These are phyloP conservation scores for Drosophila falleni DNA, from an alignment of 2,888 invertebrate species.

Conservation along the genomic window DNA sequence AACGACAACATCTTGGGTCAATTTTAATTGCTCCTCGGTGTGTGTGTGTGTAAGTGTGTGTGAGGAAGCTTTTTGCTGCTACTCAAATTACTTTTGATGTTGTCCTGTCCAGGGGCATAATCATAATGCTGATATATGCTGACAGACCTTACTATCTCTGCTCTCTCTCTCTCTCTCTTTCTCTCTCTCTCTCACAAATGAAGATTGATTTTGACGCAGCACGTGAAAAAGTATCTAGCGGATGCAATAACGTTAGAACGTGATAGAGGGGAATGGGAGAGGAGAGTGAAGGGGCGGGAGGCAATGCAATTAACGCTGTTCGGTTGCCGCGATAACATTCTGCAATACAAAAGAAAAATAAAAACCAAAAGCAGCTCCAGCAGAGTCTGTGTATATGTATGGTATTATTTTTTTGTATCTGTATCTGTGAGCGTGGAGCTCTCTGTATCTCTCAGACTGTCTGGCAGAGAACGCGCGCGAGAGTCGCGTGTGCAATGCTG, in stretches of 20 bases:
- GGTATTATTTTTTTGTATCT: slow-evolving; percentile 31
- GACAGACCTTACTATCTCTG: slow-evolving; percentile 8
- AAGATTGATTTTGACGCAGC: slow-evolving; percentile 50
- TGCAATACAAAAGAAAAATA: slow-evolving; percentile 29
- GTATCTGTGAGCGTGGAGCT: slow-evolving; percentile 29
- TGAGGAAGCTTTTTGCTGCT: slow-evolving; percentile 32
- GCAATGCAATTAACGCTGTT: slow-evolving; percentile 69
- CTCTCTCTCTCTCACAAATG: slow-evolving; percentile 16
- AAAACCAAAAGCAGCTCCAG: slow-evolving; percentile 37
- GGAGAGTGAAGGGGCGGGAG: background rate
- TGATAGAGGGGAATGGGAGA: background rate
- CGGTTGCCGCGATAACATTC: slow-evolving; percentile 54
- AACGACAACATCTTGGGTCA: slow-evolving; percentile 68
- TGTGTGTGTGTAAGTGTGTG: slow-evolving; percentile 13
- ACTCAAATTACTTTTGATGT: slow-evolving; percentile 54
- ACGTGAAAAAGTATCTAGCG: slow-evolving; percentile 48
- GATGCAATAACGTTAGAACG: slow-evolving; percentile 27
- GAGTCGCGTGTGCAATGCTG: slow-evolving; percentile 81
- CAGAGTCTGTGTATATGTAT: slow-evolving; percentile 17
- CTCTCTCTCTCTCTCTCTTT: background rate
- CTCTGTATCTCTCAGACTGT: slow-evolving; percentile 68
- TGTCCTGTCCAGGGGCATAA: slow-evolving; percentile 38
- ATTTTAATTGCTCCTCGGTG: slow-evolving; percentile 68
- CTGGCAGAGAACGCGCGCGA: slow-evolving; percentile 65
- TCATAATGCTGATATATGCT: slow-evolving; percentile 49